Base-by-base conservation (phyloP, 2,888 invertebrate genomes). In the Nomada ruficornis region DNA sequence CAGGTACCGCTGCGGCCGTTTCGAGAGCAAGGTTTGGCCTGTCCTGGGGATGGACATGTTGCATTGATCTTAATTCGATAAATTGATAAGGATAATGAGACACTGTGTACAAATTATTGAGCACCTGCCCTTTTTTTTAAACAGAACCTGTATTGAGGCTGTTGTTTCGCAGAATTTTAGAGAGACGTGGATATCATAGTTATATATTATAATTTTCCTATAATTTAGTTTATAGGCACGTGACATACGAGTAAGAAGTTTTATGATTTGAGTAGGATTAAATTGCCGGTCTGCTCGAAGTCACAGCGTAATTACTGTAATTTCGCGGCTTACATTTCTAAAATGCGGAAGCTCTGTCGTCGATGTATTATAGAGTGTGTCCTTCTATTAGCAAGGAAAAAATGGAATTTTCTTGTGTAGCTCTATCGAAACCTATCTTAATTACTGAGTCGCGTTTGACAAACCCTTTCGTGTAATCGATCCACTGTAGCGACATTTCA, bases 401-500 rank as follows among this genome's bases (percentile, higher is more conserved):
- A n/a, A 36, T 67, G 36, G 20, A 67, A 67, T 54, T 67, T 67
- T 54, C 36, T 7, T 11, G 67, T 67, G 54, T 67, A n/a, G n/a
- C 54, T 54, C 36, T 67, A 20, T 54, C 52, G 52, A 44, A 26
- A n/a, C 36, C 62, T 71, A 62, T 71, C 71, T 62, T 71, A 71
- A 71, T 71, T 71, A 71, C 62, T 52, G 60, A 50, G 23, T 18
- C 20, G 11, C 62, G 36, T 62, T 23, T 36, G 71, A 71, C 18
- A 50, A 71, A 20, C 36, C 52, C 52, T 71, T 71, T 52, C 62
- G 36, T 52, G 62, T 62, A 62, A 13, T 36, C 23, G 36, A 18
- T 50, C 20, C 18, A 11, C 36, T n/a, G 18, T n/a, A 18, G 36
- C 11, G 62, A 60, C 62, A 62, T 60, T 70, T 60, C 29, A 50